Base-by-base conservation (phyloP, 1,140 invertebrate genomes). In the Pinna nobilis region DNA sequence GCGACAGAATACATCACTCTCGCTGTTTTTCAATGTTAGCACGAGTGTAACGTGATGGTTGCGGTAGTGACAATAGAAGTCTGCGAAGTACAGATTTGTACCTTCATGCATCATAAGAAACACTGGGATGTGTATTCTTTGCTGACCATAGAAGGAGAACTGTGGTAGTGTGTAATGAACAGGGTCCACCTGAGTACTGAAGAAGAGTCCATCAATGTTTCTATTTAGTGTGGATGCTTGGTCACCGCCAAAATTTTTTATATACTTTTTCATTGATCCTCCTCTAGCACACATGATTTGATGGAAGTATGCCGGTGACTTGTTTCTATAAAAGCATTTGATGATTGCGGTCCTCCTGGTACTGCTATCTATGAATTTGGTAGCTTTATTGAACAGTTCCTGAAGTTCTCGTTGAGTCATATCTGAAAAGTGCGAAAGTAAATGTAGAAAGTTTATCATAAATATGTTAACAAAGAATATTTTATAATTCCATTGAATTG, bases 1-100 rank as follows among this genome's bases (percentile, higher is more conserved):
- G 18, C 73, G 79, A 66, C 83, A 89, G 79, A 84, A 80, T n/a
- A 63, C 7, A 44, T 84, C 79, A 4, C 74, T 47, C 7, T 69
- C 18, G 6, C 75, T 77, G 4, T 57, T 60, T 39, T 44, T 44
- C 32, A 57, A 32, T 15, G 80, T 77, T 9, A 82, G 18, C 2
- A 82, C 83, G 0, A 84, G 25, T 0, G 74, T 81, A 11, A 82
- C 76, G 51, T 82, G 78, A 67, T 83, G 81, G n/a, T 69, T 67
- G 30, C 51, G 50, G 70, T 71, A 60, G 28, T 74, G 73, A 59
- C 77, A 82, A 71, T 79, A 82, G 47, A 77, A 84, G 65, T 84
- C 81, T 11, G 82, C 78, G 68, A 84, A 84, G 50, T 84, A 84
- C 50, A 84, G 28, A 18, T 79, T 76, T 5, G 41, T 63, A 18